Percentiles rank a stretch among this genome's conserved stretches.
Evolutionary conservation across 1,140 invertebrate species (phyloP).

Genomic region (Leptinotarsa lineolata): DNA sequence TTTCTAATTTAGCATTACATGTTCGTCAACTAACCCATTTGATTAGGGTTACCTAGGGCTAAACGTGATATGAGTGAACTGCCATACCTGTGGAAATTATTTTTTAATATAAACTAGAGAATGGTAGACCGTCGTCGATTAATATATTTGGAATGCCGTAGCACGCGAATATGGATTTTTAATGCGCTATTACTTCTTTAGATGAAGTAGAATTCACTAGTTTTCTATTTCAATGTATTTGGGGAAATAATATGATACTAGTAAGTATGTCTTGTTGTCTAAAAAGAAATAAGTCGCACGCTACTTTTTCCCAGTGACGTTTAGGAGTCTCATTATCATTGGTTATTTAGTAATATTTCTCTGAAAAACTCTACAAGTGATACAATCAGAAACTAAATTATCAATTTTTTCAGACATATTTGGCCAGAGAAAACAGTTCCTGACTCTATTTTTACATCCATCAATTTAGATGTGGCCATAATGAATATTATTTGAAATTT

Average conservation of each 20-base stretch:
- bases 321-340: background rate
- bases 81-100: no score
- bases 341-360: background rate
- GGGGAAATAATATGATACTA: background rate
- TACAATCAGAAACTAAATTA: background rate
- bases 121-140: no score
- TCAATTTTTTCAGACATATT: conserved; percentile 4
- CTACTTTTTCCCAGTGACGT: background rate
- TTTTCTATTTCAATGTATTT: conserved; percentile 9
- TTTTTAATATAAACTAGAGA: no score
- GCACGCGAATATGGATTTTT: no score
- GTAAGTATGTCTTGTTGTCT: conserved; percentile 3
- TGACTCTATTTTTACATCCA: conserved; percentile 46
- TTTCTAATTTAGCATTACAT: no score
- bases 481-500: conserved; percentile 55
- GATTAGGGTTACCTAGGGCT: no score
- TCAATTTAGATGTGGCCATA: conserved; percentile 56
- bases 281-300: background rate
- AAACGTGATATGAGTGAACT: no score
- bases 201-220: background rate
- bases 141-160: no score
- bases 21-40: no score
- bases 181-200: no score
- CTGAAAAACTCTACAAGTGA: background rate
- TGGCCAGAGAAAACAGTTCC: no score